phyloP scores from a whole-genome alignment of 2,888 invertebrate species.

The Chymomyza caudatula region DNA sequence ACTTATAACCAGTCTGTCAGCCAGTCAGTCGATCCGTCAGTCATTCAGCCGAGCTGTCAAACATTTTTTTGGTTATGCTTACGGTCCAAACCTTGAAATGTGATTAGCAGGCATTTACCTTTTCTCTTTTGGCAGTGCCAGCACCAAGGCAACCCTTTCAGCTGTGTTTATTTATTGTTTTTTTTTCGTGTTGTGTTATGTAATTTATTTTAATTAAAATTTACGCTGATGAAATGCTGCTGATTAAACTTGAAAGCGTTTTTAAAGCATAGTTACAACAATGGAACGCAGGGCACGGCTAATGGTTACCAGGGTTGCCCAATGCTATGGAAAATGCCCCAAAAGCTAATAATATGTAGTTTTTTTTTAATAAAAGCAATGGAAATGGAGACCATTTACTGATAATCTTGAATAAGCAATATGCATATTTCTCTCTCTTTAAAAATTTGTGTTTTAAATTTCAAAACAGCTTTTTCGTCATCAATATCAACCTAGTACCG shows the following conservation, averaged over 20 bases:
- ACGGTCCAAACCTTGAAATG: conserved; percentile 50
- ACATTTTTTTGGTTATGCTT: conserved; percentile 6
- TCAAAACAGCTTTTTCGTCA: too few species aligned
- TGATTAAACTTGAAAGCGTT: conserved; percentile 63
- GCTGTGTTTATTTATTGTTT: conserved; percentile 26
- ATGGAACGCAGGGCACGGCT: background rate
- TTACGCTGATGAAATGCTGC: conserved; percentile 66
- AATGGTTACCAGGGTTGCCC: background rate
- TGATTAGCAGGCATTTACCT: conserved; percentile 63
- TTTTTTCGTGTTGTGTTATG: conserved; percentile 31
- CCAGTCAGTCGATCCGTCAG: conserved; percentile 12
- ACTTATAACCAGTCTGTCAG: background rate
- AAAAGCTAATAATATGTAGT: background rate
- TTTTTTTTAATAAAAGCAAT: background rate
- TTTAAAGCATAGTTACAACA: conserved; percentile 24
- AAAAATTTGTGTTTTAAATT: too few species aligned
- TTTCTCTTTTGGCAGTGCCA: conserved; percentile 22
- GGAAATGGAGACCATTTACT: background rate
- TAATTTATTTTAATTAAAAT: conserved; percentile 71
- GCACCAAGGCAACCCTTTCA: conserved; percentile 48
- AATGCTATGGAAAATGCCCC: background rate
- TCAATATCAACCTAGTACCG: too few species aligned
- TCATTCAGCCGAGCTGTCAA: background rate
- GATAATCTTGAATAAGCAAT: too few species aligned
- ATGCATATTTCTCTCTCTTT: too few species aligned